These are phyloP conservation scores for Prostheceraeus crozeri DNA, from an alignment of 2,888 invertebrate species.

Conservation along the genomic window DNA sequence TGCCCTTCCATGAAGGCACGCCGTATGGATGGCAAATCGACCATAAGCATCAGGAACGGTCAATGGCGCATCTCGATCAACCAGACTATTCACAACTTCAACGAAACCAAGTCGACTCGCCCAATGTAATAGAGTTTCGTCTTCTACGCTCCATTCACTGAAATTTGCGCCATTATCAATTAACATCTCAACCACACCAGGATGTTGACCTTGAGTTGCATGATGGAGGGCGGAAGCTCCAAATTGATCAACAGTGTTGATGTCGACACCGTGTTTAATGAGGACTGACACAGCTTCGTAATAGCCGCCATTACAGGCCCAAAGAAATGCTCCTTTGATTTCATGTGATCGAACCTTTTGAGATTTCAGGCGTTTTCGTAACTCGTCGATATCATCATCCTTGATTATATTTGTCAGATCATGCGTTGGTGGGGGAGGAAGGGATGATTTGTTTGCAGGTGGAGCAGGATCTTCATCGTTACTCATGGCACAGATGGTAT, in stretches of 20 bases:
- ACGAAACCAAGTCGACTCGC: slow-evolving; percentile 28
- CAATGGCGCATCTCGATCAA: too few relatives aligned
- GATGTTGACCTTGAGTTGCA: slow-evolving; percentile 3
- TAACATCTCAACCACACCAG: slow-evolving; percentile 24
- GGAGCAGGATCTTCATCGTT: too few relatives aligned
- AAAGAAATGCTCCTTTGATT: too few relatives aligned
- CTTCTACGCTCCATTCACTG: slow-evolving; percentile 24
- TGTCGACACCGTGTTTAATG: slow-evolving; percentile 25
- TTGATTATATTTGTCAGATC: too few relatives aligned
- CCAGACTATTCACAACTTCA: neutral
- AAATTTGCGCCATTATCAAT: slow-evolving; percentile 29
- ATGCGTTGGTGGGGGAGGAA: too few relatives aligned
- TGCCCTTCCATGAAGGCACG: slow-evolving; percentile 27
- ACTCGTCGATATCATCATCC: too few relatives aligned
- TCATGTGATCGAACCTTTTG: too few relatives aligned
- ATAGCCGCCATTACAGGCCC: too few relatives aligned
- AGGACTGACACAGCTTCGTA: too few relatives aligned
- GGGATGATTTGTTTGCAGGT: too few relatives aligned
- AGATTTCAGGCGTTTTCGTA: too few relatives aligned
- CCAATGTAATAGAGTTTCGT: slow-evolving; percentile 29
- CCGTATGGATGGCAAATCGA: slow-evolving; percentile 19
- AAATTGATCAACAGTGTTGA: slow-evolving; percentile 28
- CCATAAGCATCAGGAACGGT: slow-evolving; percentile 19
- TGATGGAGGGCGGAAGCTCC: slow-evolving; percentile 30
- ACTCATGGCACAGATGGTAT: too few relatives aligned